These are phyloP conservation scores for Oeneis ivallda DNA, from an alignment of 2,888 invertebrate genomes.

Conservation along the genomic window DNA sequence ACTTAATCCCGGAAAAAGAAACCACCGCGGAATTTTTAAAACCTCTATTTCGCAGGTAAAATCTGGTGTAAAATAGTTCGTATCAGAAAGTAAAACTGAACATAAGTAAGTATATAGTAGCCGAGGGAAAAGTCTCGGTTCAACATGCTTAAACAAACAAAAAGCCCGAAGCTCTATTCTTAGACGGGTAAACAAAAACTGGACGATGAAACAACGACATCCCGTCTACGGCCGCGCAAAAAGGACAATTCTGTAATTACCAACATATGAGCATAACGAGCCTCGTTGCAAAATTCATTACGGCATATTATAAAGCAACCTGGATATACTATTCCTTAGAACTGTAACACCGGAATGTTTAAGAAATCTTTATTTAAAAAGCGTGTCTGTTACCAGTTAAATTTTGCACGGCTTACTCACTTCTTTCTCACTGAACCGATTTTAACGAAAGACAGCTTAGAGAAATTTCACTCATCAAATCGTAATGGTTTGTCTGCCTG, in stretches of 20 bases:
- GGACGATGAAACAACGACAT: constrained; percentile 24
- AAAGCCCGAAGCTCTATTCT: constrained; percentile 32
- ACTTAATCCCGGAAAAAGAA: too few relatives aligned
- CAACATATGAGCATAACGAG: constrained; percentile 63
- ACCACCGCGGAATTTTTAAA: too few relatives aligned
- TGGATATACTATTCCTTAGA: constrained; percentile 35
- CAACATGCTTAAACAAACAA: constrained; percentile 12
- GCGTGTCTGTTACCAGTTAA: too few relatives aligned
- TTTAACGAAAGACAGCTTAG: too few relatives aligned
- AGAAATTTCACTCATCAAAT: too few relatives aligned
- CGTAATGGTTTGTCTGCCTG: too few relatives aligned
- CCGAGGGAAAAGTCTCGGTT: background rate
- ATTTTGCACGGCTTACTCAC: too few relatives aligned
- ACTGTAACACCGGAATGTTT: background rate
- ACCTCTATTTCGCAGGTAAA: too few relatives aligned
- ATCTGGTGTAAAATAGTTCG: too few relatives aligned
- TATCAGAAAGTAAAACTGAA: constrained; percentile 10
- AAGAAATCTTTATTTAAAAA: too few relatives aligned
- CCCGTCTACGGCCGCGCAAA: constrained; percentile 35
- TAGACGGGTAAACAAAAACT: constrained; percentile 41
- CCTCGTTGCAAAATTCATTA: constrained; percentile 67
- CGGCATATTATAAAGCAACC: constrained; percentile 48
- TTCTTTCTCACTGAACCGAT: too few relatives aligned
- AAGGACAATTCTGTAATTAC: constrained; percentile 45
- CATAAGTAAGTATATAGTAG: background rate